Evolutionary conservation across 2,888 invertebrate genomes (phyloP).

Genomic region (Clunio marinus): DNA sequence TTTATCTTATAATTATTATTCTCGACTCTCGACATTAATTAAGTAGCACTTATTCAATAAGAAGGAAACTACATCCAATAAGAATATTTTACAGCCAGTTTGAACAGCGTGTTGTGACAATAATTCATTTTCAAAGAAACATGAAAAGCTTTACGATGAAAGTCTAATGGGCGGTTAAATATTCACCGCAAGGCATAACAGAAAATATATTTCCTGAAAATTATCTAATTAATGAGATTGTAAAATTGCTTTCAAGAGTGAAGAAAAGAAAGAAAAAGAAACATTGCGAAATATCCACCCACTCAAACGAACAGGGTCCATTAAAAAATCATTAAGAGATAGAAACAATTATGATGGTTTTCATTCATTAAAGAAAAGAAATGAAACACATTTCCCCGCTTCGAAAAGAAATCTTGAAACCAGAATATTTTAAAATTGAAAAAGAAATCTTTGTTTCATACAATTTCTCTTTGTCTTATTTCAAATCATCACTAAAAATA

Average conservation of each 20-base stretch:
- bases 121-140: slow-evolving; percentile 13
- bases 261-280: neutral
- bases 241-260: slow-evolving; percentile 20
- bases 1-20: too few species aligned
- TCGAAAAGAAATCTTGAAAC: neutral
- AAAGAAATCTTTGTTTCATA: too few species aligned
- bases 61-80: too few species aligned
- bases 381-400: neutral
- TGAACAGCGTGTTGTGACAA: too few species aligned
- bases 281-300: neutral
- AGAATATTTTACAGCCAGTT: too few species aligned
- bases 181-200: neutral
- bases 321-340: slow-evolving; percentile 6
- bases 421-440: too few species aligned
- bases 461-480: too few species aligned
- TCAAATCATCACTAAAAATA: too few species aligned
- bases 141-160: slow-evolving; percentile 6
- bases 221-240: slow-evolving; percentile 31
- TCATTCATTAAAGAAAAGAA: neutral
- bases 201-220: neutral
- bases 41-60: too few species aligned
- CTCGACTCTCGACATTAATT: too few species aligned
- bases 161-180: slow-evolving; percentile 18
- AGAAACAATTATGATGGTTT: slow-evolving; percentile 8
- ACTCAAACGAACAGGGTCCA: neutral